phyloP scores from a whole-genome alignment of 2,797 vertebrate species.

The Macropodus opercularis region DNA sequence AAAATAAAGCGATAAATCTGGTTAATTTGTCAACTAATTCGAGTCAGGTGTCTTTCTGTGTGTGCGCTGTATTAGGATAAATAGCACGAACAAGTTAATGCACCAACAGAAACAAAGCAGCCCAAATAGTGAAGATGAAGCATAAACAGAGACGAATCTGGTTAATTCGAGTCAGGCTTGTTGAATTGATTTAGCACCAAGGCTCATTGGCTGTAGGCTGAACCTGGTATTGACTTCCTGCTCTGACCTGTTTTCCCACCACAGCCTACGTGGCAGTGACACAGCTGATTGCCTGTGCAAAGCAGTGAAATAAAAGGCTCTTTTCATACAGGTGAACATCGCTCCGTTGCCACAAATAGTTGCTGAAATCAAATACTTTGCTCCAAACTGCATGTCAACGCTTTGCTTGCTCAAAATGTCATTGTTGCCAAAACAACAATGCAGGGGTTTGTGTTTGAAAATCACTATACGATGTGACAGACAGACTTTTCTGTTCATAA shows the following conservation, averaged over 20 bases:
- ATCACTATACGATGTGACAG: conserved; percentile 8
- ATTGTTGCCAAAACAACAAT: conserved; percentile 32
- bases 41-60: too few species aligned
- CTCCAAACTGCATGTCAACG: conserved; percentile 23
- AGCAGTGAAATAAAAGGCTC: conserved; percentile 25
- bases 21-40: too few species aligned
- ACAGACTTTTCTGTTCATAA: background rate
- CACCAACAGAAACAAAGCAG: too few species aligned
- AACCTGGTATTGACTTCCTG: background rate
- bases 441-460: conserved; percentile 25
- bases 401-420: conserved; percentile 35
- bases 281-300: conserved; percentile 17
- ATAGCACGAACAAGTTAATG: too few species aligned
- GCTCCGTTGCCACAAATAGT: conserved; percentile 28
- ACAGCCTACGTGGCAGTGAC: conserved; percentile 2
- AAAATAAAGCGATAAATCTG: too few species aligned
- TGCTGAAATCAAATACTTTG: conserved; percentile 33
- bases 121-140: too few species aligned
- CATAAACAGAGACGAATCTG: too few species aligned
- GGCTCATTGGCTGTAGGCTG: too few species aligned
- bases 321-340: conserved; percentile 33
- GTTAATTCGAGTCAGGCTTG: too few species aligned
- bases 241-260: conserved; percentile 5
- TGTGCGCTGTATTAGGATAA: too few species aligned
- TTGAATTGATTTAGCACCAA: too few species aligned